Conservation (phyloP, 53 echinoderm and acorn worm genomes). For the Crossaster papposus region DNA sequence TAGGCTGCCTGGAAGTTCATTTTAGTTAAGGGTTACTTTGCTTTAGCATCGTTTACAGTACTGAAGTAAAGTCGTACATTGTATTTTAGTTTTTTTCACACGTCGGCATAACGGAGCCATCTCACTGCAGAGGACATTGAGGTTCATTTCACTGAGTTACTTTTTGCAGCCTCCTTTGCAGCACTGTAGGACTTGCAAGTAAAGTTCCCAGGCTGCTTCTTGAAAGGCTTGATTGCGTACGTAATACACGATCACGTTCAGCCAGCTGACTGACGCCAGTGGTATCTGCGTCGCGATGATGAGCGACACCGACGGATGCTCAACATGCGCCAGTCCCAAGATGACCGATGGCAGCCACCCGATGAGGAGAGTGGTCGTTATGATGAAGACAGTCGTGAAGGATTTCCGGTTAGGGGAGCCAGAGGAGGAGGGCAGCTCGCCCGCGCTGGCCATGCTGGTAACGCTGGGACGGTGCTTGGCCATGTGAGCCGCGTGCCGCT, state of each 20-base stretch:
- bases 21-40: too few species aligned
- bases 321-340: not conserved
- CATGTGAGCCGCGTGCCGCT: slow-evolving; percentile 24
- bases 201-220: not conserved
- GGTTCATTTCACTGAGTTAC: not conserved
- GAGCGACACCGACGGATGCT: not conserved
- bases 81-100: too few species aligned
- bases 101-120: not conserved
- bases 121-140: not conserved
- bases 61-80: too few species aligned
- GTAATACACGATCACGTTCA: slow-evolving; percentile 40
- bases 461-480: not conserved
- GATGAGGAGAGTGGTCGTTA: not conserved
- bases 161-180: slow-evolving; percentile 44
- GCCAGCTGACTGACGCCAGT: slow-evolving; percentile 34
- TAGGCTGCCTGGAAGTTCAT: too few species aligned
- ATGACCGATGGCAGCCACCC: slow-evolving; percentile 15
- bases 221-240: slow-evolving; percentile 24
- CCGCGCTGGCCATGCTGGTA: not conserved
- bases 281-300: not conserved
- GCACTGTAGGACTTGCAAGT: not conserved
- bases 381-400: slow-evolving; percentile 18
- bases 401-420: slow-evolving; percentile 20
- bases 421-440: too few species aligned
- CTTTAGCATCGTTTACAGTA: too few species aligned